Conservation (phyloP, 1,140 invertebrate genomes). For the fruit fly (Drosophila melanogaster) region DNA sequence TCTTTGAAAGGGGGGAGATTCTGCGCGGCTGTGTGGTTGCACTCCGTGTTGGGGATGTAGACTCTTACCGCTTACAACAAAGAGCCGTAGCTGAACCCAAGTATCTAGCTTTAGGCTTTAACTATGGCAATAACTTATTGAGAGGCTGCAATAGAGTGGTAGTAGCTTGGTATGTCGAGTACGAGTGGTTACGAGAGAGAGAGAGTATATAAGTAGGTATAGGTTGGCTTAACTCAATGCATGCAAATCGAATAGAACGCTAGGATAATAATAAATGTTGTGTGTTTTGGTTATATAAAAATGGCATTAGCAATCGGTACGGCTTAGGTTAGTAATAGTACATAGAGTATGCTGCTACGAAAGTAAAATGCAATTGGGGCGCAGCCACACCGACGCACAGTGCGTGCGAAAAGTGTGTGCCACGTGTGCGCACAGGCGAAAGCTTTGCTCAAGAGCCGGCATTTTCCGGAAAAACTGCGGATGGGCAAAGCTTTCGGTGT, state of each 20-base stretch:
- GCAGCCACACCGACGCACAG: constrained; percentile 18
- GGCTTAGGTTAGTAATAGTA: constrained; percentile 60
- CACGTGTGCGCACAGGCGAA: constrained; percentile 51
- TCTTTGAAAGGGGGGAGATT: too few relatives aligned
- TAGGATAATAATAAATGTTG: constrained; percentile 60
- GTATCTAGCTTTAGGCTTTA: constrained; percentile 1
- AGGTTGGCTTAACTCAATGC: constrained; percentile 66
- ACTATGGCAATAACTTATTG: constrained; percentile 13
- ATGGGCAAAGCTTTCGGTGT: constrained; percentile 64
- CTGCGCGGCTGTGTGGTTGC: neutral
- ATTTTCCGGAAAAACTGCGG: constrained; percentile 55
- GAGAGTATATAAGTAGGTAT: constrained; percentile 43
- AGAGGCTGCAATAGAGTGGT: constrained; percentile 63
- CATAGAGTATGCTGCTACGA: constrained; percentile 51
- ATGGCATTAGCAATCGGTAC: constrained; percentile 71
- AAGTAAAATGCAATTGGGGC: constrained; percentile 63
- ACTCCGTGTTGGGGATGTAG: constrained; percentile 18
- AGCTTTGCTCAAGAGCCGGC: constrained; percentile 58
- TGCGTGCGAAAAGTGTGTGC: constrained; percentile 33
- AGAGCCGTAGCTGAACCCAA: constrained; percentile 25
- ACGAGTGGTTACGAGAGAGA: constrained; percentile 59
- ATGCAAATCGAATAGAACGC: constrained; percentile 73
- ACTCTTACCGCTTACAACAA: constrained; percentile 42
- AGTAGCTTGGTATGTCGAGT: constrained; percentile 52
- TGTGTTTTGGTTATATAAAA: constrained; percentile 38